These are phyloP conservation scores for Bombus cullumanus DNA, from an alignment of 1,140 invertebrate species.

Conservation along the genomic window DNA sequence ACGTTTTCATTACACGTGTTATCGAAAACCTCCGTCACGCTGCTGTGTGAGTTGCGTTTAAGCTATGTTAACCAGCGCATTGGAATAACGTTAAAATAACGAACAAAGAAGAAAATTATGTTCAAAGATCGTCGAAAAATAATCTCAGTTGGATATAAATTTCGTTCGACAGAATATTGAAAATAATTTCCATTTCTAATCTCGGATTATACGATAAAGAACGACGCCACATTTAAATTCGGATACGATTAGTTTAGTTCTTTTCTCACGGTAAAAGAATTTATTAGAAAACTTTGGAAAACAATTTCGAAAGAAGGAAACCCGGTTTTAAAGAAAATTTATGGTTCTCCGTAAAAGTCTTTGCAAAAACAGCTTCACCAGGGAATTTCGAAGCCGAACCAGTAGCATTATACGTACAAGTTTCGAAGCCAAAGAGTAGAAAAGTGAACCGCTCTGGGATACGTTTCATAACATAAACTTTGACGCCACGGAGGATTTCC, in stretches of 20 bases:
- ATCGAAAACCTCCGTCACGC: background rate
- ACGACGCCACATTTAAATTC: too few species aligned
- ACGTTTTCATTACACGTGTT: slow-evolving; percentile 14
- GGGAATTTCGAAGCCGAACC: background rate
- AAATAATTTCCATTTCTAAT: background rate
- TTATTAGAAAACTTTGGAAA: background rate
- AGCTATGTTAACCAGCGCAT: background rate
- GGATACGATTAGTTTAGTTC: background rate
- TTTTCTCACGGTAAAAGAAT: background rate
- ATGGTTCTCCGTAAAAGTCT: background rate
- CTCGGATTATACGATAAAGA: too few species aligned
- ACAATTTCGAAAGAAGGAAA: background rate
- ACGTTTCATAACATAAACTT: slow-evolving; percentile 22
- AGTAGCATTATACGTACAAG: background rate
- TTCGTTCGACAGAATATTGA: background rate
- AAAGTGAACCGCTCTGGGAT: slow-evolving; percentile 23
- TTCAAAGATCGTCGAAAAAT: background rate
- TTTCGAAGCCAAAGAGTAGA: slow-evolving; percentile 3
- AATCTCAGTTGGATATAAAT: background rate
- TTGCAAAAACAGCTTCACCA: background rate
- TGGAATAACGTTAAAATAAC: background rate
- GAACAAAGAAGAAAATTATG: background rate
- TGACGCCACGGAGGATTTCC: slow-evolving; percentile 1
- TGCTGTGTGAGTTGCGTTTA: background rate
- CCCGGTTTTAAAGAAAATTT: background rate